Evolutionary conservation across 2,888 invertebrate species (phyloP), one percentile per base, ranked within the genome.

Genomic region (Phasia obesa): DNA sequence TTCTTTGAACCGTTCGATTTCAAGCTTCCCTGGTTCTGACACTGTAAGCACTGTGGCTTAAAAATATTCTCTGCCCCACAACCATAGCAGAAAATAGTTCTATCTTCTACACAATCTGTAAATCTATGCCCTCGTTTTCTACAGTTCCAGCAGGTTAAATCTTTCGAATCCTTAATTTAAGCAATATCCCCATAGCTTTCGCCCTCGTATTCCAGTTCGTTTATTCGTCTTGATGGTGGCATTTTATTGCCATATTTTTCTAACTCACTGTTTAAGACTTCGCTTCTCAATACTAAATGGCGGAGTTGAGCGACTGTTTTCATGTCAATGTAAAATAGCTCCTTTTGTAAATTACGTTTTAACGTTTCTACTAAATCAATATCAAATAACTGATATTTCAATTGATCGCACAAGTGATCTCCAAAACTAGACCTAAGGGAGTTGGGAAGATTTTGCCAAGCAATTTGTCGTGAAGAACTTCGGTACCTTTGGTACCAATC

Each of bases 21-120:
- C 27, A 38, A 53, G 69, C 55, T 69, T 69, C 55, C 69, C 69
- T 38, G 55, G 25, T 69, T 69, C 65, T 65, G 65, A 35, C 65
- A 65, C 4, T 31, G 13, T 19, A 15, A 2, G 5, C 57, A 57
- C 11, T 57, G 31, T 0, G 57, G 57, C 25, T 53, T 53, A 4
- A 53, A 27, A 15, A 15, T 25, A 53, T 53, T 53, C 25, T 53
- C 23, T 15, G 59, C 59, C 13, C 59, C 59, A 15, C 59, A 59
- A 38, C 59, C 59, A 19, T 62, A 62, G 9, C 60, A 62, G 19
- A 62, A 62, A n/a, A 42, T 62, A 0, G 42, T 42, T 21, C 44
- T 15, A 4, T 42, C 44, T 62, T 62, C 44, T 17, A 62, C 21
- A 44, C 60, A 62, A 21, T 69, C 25, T 17, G n/a, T 55, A 27